phyloP scores from a whole-genome alignment of 1,140 invertebrate genomes.

The Penaeus indicus region DNA sequence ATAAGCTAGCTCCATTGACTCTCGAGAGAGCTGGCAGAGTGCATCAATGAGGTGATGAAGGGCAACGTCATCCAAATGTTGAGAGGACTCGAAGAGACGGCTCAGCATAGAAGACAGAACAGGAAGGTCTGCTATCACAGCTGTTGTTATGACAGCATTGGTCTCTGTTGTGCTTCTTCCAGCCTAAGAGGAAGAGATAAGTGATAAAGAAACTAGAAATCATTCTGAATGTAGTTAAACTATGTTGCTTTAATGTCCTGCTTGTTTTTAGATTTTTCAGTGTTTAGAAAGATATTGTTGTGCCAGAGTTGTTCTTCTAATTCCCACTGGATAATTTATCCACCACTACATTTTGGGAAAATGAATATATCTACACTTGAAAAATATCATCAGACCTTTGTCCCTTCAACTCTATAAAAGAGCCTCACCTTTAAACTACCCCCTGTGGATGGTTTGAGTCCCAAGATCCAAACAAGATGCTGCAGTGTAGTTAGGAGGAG shows the following conservation, averaged over 20 bases:
- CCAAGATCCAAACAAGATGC: conserved; percentile 98
- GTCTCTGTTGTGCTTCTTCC: conserved; percentile 79
- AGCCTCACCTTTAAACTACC: conserved; percentile 86
- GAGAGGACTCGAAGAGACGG: conserved; percentile 93
- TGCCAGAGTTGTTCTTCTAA: too few relatives aligned
- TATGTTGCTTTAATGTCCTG: not conserved
- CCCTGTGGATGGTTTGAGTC: conserved; percentile 92
- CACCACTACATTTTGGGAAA: too few relatives aligned
- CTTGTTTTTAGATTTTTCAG: not conserved
- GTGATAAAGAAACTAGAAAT: not conserved
- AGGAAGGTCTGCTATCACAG: conserved; percentile 95
- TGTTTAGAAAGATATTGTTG: not conserved
- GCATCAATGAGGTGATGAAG: conserved; percentile 97
- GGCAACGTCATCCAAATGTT: conserved; percentile 93
- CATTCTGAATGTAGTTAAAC: not conserved
- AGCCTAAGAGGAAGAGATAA: conserved; percentile 32
- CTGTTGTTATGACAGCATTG: conserved; percentile 94
- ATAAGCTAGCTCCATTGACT: conserved; percentile 97
- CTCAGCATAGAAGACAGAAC: conserved; percentile 93
- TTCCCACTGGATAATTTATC: too few relatives aligned
- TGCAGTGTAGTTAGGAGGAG: conserved; percentile 94
- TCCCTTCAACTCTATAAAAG: too few relatives aligned
- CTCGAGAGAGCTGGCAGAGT: conserved; percentile 93
- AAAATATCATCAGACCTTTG: too few relatives aligned
- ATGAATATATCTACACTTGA: too few relatives aligned